These are phyloP conservation scores for Marronus borbonicus DNA, from an alignment of 2,888 invertebrate species.

Conservation along the genomic window DNA sequence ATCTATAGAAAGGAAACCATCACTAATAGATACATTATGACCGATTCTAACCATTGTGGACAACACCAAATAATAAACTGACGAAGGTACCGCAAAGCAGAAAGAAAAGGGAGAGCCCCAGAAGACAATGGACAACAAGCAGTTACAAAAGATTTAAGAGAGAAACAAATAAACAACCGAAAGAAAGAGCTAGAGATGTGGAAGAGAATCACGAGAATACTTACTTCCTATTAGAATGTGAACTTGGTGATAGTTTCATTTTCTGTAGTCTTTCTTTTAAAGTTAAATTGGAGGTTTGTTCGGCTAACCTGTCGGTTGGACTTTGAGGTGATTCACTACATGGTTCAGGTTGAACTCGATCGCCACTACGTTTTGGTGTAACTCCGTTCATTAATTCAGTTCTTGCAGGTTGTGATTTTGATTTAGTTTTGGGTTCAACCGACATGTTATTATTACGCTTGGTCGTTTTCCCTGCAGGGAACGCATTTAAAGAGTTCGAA, in stretches of 20 bases:
- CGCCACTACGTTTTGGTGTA: neutral
- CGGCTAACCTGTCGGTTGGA: neutral
- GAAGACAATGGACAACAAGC: too few species aligned
- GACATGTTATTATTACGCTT: neutral
- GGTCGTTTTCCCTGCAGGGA: too few species aligned
- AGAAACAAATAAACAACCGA: too few species aligned
- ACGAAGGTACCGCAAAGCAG: too few species aligned
- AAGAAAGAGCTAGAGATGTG: too few species aligned
- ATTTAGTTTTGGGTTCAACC: neutral
- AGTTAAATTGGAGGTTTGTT: neutral
- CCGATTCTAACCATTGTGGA: too few species aligned
- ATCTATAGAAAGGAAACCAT: too few species aligned
- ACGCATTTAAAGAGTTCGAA: too few species aligned
- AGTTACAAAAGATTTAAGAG: too few species aligned
- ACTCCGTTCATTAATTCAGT: neutral
- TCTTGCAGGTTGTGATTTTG: neutral
- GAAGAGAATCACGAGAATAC: neutral
- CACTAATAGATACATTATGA: too few species aligned
- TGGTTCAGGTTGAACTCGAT: neutral
- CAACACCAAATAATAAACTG: too few species aligned
- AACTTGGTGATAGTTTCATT: neutral
- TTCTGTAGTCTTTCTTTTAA: slow-evolving; percentile 22
- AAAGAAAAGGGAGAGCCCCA: too few species aligned
- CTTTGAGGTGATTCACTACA: neutral
- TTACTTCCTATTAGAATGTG: slow-evolving; percentile 33